Percentiles rank a stretch among this genome's conserved stretches.
phyloP scores from a whole-genome alignment of 2,797 vertebrate genomes.

The Paedocypris micromegethes region DNA sequence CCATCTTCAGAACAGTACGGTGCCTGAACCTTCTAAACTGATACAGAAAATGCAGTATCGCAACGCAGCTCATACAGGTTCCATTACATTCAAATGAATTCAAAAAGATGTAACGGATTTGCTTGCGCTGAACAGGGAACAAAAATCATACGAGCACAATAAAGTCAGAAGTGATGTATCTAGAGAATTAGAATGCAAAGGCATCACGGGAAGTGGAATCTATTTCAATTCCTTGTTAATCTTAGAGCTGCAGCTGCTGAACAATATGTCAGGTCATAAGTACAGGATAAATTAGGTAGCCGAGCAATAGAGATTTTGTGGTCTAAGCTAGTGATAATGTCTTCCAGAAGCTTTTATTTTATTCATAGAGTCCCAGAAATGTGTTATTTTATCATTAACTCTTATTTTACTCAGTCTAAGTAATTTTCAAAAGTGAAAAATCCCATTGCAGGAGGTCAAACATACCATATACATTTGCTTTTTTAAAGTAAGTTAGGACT shows the following conservation, averaged over 20 bases:
- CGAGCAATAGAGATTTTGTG: background rate
- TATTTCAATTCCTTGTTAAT: background rate
- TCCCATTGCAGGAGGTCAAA: too few relatives aligned
- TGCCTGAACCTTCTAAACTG: constrained; percentile 42
- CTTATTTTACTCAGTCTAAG: too few relatives aligned
- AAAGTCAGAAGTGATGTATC: background rate
- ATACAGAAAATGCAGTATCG: constrained; percentile 9
- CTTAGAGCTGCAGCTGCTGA: background rate
- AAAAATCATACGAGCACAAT: constrained; percentile 2
- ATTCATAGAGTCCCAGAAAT: too few relatives aligned
- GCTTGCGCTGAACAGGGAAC: background rate
- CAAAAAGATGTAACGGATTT: background rate
- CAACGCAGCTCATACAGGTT: background rate
- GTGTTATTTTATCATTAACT: too few relatives aligned
- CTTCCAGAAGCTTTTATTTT: too few relatives aligned
- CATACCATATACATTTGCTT: too few relatives aligned
- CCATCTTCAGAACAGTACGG: constrained; percentile 11
- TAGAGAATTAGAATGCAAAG: background rate
- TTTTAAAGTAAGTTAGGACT: too few relatives aligned
- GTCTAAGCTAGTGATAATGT: too few relatives aligned
- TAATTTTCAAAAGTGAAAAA: too few relatives aligned
- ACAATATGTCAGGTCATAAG: background rate
- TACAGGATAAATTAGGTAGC: background rate
- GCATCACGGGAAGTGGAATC: background rate
- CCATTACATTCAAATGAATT: background rate